Evolutionary conservation across 2,113 vertebrate species (phyloP).

Genomic region (Sciurus niger): DNA sequence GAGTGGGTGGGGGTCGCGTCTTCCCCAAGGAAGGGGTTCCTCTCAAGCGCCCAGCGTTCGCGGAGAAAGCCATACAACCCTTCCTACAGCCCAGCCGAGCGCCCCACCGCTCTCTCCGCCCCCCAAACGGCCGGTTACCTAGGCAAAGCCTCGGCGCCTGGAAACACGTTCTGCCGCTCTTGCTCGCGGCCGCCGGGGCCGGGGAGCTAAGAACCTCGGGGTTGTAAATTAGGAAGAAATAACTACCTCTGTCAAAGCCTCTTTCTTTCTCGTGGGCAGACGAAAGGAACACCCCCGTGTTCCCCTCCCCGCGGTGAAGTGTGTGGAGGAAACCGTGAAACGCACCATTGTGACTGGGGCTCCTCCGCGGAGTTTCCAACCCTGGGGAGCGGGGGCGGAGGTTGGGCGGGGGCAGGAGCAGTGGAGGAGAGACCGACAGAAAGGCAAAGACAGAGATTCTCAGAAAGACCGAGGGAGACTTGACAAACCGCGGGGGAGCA

Average conservation of each 20-base stretch:
- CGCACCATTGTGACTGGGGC: conserved; percentile 88
- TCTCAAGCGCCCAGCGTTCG: background rate
- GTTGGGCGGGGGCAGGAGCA: conserved; percentile 75
- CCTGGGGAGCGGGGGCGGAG: conserved; percentile 81
- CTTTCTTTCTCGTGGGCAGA: conserved; percentile 87
- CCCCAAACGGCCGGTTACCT: conserved; percentile 83
- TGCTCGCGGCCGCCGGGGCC: conserved; percentile 84
- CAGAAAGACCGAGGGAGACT: conserved; percentile 74
- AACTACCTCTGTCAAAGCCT: conserved; percentile 89
- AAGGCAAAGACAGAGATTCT: conserved; percentile 81
- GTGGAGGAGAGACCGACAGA: conserved; percentile 62
- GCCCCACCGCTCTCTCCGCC: conserved; percentile 72
- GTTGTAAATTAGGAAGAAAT: conserved; percentile 94
- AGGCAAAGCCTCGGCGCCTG: conserved; percentile 87
- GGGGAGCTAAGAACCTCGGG: conserved; percentile 89
- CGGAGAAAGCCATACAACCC: background rate
- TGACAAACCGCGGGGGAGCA: conserved; percentile 64
- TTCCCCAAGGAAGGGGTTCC: conserved; percentile 1
- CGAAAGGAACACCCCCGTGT: conserved; percentile 87
- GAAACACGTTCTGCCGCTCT: conserved; percentile 85
- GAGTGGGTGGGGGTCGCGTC: background rate
- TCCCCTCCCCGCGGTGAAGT: conserved; percentile 82
- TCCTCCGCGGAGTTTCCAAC: conserved; percentile 89
- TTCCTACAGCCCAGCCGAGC: conserved; percentile 51
- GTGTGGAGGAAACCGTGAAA: conserved; percentile 90